A percentile compares a stretch with the other conserved stretches of the same genome.
phyloP scores from a whole-genome alignment of 2,888 invertebrate genomes.

The Pemphredon lugubris region DNA sequence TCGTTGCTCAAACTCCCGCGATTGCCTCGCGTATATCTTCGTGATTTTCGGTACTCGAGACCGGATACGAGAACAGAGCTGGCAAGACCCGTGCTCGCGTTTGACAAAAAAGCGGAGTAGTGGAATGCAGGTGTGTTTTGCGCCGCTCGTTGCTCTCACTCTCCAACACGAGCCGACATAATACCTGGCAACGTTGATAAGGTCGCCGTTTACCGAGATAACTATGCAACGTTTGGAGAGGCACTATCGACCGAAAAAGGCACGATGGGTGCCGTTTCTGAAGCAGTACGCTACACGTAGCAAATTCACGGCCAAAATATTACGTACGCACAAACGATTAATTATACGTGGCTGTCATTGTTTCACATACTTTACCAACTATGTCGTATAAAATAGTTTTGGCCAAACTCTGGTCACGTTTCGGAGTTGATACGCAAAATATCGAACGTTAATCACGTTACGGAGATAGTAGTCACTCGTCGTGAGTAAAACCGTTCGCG shows the following conservation, averaged over 20 bases:
- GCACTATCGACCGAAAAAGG: conserved; percentile 49
- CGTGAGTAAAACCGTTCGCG: no score
- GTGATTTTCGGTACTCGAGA: no score
- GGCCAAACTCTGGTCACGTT: no score
- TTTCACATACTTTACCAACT: no score
- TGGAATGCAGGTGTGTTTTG: conserved; percentile 63
- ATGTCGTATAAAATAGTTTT: no score
- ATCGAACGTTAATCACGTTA: no score
- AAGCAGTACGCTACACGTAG: background rate
- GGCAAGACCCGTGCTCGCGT: conserved; percentile 5
- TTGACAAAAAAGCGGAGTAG: conserved; percentile 40
- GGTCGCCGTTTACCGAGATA: conserved; percentile 67
- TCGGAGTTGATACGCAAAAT: no score
- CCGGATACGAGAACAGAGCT: no score
- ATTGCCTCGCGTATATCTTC: no score
- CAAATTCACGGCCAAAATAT: background rate
- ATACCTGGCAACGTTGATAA: conserved; percentile 70
- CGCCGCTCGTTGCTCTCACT: conserved; percentile 33
- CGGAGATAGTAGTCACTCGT: no score
- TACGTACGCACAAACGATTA: background rate
- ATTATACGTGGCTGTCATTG: no score
- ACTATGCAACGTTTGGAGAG: conserved; percentile 55
- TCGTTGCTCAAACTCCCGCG: no score
- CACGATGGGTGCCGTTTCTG: conserved; percentile 12
- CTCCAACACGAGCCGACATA: conserved; percentile 53